phyloP scores from a whole-genome alignment of 2,797 vertebrate species.

The Basileuterus tristriatus region DNA sequence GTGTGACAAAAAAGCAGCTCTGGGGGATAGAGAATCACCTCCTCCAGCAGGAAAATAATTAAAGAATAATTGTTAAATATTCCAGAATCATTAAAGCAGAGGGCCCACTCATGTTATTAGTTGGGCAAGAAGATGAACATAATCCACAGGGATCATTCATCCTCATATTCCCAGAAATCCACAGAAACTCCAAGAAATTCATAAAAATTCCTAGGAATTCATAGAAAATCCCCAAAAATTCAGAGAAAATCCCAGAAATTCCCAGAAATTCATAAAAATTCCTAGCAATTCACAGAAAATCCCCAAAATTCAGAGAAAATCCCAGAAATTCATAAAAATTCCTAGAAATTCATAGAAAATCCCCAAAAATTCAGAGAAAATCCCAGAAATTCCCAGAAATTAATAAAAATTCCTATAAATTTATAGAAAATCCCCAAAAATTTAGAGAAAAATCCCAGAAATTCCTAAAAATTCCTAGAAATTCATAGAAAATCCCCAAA shows the following conservation, averaged over 20 bases:
- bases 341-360: not conserved
- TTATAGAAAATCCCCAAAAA: not conserved
- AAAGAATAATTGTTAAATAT: not conserved
- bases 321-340: no score
- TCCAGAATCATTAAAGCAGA: not conserved
- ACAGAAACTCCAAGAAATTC: not conserved
- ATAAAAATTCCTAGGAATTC: fast-evolving
- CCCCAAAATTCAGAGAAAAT: not conserved
- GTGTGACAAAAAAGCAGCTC: not conserved
- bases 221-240: not conserved
- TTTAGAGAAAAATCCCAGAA: no score
- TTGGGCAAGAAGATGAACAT: not conserved
- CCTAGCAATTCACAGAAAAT: not conserved
- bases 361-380: not conserved
- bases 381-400: no score
- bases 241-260: not conserved
- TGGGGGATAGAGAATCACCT: not conserved
- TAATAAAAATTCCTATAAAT: no score
- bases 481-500: no score
- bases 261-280: not conserved
- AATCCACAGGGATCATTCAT: not conserved
- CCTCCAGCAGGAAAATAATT: not conserved
- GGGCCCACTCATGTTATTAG: not conserved
- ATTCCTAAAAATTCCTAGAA: no score
- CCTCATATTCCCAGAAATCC: not conserved